Conservation (phyloP, 2,113 vertebrate species). For the human (Homo sapiens) region DNA sequence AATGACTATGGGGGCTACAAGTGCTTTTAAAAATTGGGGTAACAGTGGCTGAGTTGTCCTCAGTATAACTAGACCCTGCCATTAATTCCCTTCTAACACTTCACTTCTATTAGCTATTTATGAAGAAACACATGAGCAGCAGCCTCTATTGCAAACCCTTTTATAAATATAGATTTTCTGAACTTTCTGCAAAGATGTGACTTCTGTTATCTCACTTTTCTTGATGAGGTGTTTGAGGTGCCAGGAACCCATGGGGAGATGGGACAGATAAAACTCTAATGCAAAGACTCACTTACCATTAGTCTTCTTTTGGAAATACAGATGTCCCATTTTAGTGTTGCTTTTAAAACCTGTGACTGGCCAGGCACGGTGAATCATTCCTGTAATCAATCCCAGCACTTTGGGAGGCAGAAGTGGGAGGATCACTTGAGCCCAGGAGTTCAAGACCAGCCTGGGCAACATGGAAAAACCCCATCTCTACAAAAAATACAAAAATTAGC, state of each 20-base stretch:
- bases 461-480: too few species aligned
- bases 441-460: too few species aligned
- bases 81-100: not conserved
- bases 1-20: not conserved
- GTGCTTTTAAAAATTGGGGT: not conserved
- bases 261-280: not conserved
- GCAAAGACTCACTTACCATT: too few species aligned
- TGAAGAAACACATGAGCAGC: not conserved
- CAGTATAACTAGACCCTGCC: not conserved
- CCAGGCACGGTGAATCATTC: too few species aligned
- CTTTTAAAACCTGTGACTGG: not conserved
- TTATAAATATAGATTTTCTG: not conserved
- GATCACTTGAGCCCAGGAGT: too few species aligned
- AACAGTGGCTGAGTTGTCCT: not conserved
- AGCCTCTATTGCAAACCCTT: not conserved
- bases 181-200: not conserved
- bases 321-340: not conserved
- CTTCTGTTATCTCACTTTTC: not conserved
- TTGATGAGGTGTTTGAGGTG: not conserved
- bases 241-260: not conserved
- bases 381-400: too few species aligned
- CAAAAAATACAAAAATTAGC: too few species aligned
- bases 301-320: not conserved
- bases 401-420: too few species aligned
- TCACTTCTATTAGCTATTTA: not conserved